phyloP scores from a whole-genome alignment of 2,888 invertebrate genomes.

The Drosophila tanythrix region DNA sequence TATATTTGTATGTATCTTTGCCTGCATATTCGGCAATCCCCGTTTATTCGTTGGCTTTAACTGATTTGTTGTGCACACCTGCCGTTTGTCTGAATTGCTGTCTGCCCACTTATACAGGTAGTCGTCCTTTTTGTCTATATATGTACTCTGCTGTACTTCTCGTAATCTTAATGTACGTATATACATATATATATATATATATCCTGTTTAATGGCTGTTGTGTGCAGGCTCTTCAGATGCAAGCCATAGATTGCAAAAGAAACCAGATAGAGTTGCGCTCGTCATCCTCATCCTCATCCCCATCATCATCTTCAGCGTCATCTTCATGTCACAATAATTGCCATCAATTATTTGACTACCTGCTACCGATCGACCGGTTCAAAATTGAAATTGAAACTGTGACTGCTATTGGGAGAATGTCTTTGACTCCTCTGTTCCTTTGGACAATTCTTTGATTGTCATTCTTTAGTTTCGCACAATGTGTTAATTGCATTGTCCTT shows the following conservation, averaged over 20 bases:
- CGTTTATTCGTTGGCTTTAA: slow-evolving; percentile 39
- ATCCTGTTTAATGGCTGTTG: slow-evolving; percentile 58
- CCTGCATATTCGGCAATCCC: slow-evolving; percentile 9
- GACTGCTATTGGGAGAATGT: not conserved
- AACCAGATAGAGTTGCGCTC: slow-evolving; percentile 14
- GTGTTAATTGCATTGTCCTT: slow-evolving; percentile 49
- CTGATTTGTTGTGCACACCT: slow-evolving; percentile 63
- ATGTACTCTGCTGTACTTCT: slow-evolving; percentile 39
- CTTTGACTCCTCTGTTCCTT: not conserved
- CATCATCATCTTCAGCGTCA: slow-evolving; percentile 15
- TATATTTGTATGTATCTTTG: not conserved
- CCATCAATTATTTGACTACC: slow-evolving; percentile 68
- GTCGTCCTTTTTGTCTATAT: slow-evolving; percentile 45
- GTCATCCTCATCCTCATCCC: slow-evolving; percentile 8
- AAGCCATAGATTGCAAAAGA: not conserved
- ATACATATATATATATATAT: slow-evolving; percentile 10
- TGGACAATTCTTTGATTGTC: slow-evolving; percentile 5
- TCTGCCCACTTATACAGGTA: slow-evolving; percentile 45
- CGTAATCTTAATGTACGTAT: slow-evolving; percentile 51
- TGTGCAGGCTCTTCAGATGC: slow-evolving; percentile 44
- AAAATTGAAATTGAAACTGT: slow-evolving; percentile 22
- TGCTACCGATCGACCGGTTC: slow-evolving; percentile 60
- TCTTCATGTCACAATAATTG: slow-evolving; percentile 74
- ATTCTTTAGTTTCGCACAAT: slow-evolving; percentile 2
- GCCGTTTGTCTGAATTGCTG: slow-evolving; percentile 30